Base-by-base conservation (phyloP, 2,797 vertebrate genomes). In the Salarias fasciatus region DNA sequence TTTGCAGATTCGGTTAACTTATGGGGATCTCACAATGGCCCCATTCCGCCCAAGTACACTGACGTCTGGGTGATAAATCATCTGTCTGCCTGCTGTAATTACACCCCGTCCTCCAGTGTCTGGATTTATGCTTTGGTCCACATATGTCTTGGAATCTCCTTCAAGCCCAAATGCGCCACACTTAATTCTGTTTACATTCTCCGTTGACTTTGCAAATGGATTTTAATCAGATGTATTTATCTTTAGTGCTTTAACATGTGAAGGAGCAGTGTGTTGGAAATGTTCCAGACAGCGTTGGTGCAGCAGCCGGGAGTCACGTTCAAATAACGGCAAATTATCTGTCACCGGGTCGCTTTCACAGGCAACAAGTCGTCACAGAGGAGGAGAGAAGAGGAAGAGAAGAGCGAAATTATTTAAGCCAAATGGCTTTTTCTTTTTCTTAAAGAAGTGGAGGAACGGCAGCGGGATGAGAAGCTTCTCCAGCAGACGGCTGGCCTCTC, bases 291-390 rank as follows among this genome's bases (percentile, higher is more conserved):
- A 68, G 74, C 68, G 77, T 80, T 77, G 74, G 75, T 54, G 71
- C 67, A 72, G 67, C 76, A 79, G 78, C 69, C 59, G 63, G 60
- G 63, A 72, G 78, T 88, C 83, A 83, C 72, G 82, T 86, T 84
- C 63, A 88, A 86, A 88, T 79, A 62, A 75, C 84, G 79, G 79
- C 84, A 88, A 92, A 91, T 89, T 78, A 88, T 83, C 87, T 89
- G 83, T 88, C 87, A 89, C 74, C 38, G 8, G 43, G 78, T 52
- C 80, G 48, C 79, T 75, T 69, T 49, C 68, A 24, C 18, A 24
- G 18, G 18, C 77, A 83, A 77, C 73, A 75, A 73, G 80, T 74
- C 79, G 78, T 87, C 68, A 69, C 10, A 15, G 29, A 59, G 38
- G 80, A 77, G 29, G 72, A 49, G 33, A n/a, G 33, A n/a, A n/a